Evolutionary conservation across 2,888 invertebrate genomes (phyloP).

Genomic region (Pardosa pseudoannulata): DNA sequence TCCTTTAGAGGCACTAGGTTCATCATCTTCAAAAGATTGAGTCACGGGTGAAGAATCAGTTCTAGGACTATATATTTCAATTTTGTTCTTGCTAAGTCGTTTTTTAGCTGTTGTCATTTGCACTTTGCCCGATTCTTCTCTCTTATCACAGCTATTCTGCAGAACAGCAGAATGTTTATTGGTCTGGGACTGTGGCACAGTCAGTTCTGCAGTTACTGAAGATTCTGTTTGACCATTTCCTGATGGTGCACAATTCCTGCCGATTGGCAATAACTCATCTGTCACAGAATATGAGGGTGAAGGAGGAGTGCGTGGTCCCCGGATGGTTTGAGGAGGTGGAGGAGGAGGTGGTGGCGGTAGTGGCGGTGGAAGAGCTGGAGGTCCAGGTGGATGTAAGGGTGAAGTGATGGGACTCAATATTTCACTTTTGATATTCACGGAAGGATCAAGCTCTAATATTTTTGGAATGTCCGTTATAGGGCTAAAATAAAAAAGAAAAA

Average conservation of each 20-base stretch:
- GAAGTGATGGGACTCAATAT: conserved; percentile 66
- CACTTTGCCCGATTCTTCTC: conserved; percentile 29
- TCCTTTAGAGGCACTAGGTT: conserved; percentile 40
- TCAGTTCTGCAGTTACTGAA: not conserved
- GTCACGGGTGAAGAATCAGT: conserved; percentile 8
- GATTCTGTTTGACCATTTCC: conserved; percentile 17
- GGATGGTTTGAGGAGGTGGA: not conserved
- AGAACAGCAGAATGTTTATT: conserved; percentile 17
- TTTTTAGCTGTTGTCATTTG: conserved; percentile 39
- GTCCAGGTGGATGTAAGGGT: conserved; percentile 29
- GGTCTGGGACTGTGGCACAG: not conserved
- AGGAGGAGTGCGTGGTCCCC: conserved; percentile 65
- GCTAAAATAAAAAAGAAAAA: conserved; percentile 23
- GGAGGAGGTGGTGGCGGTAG: not conserved
- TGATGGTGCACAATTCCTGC: not conserved
- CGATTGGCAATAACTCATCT: conserved; percentile 15
- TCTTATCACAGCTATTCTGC: conserved; percentile 34
- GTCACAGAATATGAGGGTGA: conserved; percentile 43
- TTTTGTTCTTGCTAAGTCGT: conserved; percentile 25
- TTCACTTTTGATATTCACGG: conserved; percentile 50
- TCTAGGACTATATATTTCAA: conserved; percentile 20
- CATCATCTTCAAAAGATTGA: conserved; percentile 26
- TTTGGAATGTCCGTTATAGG: conserved; percentile 13
- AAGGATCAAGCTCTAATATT: conserved; percentile 52
- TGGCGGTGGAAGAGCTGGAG: not conserved